Evolutionary conservation across 2,113 vertebrate species (phyloP).

Genomic region (Megalops atlanticus): DNA sequence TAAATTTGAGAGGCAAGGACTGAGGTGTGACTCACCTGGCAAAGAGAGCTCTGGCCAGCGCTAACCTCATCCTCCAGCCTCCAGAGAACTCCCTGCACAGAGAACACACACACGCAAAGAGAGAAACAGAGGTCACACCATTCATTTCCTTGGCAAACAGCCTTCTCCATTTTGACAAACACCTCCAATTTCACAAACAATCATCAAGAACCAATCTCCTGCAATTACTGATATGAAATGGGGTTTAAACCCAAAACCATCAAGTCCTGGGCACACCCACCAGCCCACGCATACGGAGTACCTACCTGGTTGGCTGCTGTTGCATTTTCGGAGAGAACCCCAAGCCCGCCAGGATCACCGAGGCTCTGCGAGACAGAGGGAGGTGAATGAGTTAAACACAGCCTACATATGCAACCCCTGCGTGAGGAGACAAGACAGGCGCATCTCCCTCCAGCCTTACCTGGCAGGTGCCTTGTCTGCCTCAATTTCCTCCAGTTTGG

Average conservation of each 20-base stretch:
- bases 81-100: constrained; percentile 93
- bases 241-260: no score
- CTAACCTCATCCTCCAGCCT: constrained; percentile 97
- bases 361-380: constrained; percentile 73
- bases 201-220: background rate
- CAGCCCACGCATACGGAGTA: constrained; percentile 1
- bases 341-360: constrained; percentile 92
- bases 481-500: constrained; percentile 92
- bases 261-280: background rate
- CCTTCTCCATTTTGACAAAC: background rate
- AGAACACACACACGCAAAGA: constrained; percentile 7
- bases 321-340: constrained; percentile 94
- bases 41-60: constrained; percentile 91
- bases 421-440: background rate
- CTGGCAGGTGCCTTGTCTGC: constrained; percentile 95
- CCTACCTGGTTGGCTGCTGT: constrained; percentile 91
- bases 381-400: background rate
- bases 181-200: background rate
- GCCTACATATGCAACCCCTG: background rate
- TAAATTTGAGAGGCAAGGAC: background rate
- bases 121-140: background rate
- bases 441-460: constrained; percentile 59
- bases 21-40: constrained; percentile 75
- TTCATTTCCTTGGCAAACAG: background rate
- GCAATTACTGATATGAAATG: no score